Conservation (phyloP, 2,113 vertebrate genomes). For the Amazona guildingii region DNA sequence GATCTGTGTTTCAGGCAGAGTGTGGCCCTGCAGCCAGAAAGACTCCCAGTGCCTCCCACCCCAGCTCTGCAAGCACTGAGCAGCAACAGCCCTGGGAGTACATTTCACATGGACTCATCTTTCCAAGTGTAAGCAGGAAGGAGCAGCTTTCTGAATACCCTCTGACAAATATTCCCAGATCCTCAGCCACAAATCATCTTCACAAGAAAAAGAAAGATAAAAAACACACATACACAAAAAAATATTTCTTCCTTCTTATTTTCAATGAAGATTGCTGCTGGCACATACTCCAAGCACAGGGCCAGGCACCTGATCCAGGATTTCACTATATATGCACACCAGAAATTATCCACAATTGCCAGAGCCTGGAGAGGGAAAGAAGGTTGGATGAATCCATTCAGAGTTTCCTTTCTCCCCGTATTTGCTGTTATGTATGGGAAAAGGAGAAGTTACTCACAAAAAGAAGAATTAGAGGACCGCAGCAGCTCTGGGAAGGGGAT, state of each 20-base stretch:
- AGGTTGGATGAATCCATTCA: background rate
- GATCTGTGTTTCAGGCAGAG: background rate
- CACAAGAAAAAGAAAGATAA: background rate
- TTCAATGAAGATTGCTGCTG: background rate
- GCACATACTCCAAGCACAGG: background rate
- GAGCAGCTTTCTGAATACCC: background rate
- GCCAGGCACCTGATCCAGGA: background rate
- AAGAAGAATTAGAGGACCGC: background rate
- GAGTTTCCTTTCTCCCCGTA: background rate
- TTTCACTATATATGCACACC: background rate
- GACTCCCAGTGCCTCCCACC: background rate
- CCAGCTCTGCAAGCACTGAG: background rate
- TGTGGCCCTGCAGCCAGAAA: accelerated
- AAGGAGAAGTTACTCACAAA: background rate
- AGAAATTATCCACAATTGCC: background rate
- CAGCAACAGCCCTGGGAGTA: accelerated
- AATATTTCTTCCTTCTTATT: background rate
- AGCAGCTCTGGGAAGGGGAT: background rate
- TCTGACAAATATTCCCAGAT: background rate
- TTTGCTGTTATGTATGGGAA: background rate
- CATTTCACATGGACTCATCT: background rate
- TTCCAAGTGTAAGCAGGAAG: background rate
- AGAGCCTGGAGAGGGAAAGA: background rate
- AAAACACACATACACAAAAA: too few relatives aligned
- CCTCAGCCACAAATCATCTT: background rate